A percentile compares a stretch with the other conserved stretches of the same genome.
phyloP scores from a whole-genome alignment of 2,888 invertebrate genomes.

The Archips xylosteana region DNA sequence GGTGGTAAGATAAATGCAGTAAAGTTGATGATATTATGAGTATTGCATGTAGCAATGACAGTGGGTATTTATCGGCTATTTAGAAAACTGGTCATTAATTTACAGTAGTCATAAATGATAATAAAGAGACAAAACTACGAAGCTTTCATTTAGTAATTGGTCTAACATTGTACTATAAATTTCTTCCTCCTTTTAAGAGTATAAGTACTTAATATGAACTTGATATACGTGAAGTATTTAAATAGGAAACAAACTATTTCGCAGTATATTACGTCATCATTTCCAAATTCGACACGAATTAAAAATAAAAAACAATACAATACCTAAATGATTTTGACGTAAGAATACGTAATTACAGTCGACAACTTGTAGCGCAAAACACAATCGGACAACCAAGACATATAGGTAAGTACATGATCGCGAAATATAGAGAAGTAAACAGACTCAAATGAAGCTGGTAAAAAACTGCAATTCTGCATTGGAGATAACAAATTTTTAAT shows the following conservation, averaged over 20 bases:
- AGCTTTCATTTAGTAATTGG: conserved; percentile 1
- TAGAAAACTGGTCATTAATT: neutral
- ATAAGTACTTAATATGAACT: neutral
- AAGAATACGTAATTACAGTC: conserved; percentile 16
- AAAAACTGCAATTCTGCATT: neutral
- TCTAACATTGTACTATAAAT: neutral
- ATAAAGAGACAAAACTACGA: neutral
- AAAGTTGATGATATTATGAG: conserved; percentile 1
- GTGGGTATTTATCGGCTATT: neutral
- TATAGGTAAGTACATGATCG: neutral
- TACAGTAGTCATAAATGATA: neutral
- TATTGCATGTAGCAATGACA: conserved; percentile 7
- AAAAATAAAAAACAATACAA: neutral
- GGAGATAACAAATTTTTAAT: conserved; percentile 9
- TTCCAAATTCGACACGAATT: neutral
- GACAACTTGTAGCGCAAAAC: neutral
- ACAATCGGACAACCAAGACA: neutral
- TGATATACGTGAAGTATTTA: neutral
- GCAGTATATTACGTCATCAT: neutral
- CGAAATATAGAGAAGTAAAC: neutral
- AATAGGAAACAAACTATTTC: neutral
- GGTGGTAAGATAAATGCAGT: neutral
- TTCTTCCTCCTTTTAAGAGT: neutral
- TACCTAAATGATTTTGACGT: conserved; percentile 7
- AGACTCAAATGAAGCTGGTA: neutral